These are phyloP conservation scores for Perca flavescens DNA, from an alignment of 2,113 vertebrate genomes.

Conservation along the genomic window DNA sequence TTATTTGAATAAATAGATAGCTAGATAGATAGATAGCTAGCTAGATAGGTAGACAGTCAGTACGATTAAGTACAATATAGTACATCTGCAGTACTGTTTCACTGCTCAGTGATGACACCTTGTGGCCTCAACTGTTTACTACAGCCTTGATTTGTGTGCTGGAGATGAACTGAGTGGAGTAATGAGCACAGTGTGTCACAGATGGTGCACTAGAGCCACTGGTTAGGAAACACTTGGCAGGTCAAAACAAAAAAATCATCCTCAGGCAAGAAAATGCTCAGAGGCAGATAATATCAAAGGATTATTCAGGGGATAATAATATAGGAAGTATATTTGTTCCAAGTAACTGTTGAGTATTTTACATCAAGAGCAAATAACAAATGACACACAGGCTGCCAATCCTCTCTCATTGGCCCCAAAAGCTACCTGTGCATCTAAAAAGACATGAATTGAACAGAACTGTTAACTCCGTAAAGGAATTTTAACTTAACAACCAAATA, in stretches of 20 bases:
- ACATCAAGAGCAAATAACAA: neutral
- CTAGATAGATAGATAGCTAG: neutral
- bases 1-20: neutral
- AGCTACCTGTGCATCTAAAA: neutral
- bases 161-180: neutral
- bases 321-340: neutral
- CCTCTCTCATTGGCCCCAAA: neutral
- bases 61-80: neutral
- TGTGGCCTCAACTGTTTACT: constrained; percentile 22
- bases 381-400: neutral
- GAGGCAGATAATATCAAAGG: neutral
- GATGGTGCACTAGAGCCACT: constrained; percentile 55
- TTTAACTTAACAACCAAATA: neutral
- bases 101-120: constrained; percentile 53
- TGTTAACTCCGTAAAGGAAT: neutral
- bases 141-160: neutral
- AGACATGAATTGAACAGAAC: neutral
- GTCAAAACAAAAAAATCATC: neutral
- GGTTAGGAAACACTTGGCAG: constrained; percentile 34
- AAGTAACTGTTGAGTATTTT: neutral
- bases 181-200: constrained; percentile 3
- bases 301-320: neutral
- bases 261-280: constrained; percentile 1
- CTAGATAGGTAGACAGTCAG: neutral
- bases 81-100: neutral